Percentiles rank a stretch among this genome's conserved stretches.
Conservation (phyloP, 2,797 vertebrate genomes). For the Emys orbicularis region DNA sequence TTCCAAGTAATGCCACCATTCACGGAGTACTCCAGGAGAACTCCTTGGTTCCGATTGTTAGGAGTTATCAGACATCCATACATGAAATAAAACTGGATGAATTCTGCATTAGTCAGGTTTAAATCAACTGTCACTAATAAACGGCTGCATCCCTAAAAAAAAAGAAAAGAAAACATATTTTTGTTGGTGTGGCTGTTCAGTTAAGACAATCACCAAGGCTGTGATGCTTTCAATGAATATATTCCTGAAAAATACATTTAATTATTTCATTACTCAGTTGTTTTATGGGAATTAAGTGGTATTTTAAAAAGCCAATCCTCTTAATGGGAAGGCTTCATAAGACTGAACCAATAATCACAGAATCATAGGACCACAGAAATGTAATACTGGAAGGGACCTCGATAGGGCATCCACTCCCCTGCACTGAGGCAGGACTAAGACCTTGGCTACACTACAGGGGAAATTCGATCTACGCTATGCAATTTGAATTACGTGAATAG, state of each 20-base stretch:
- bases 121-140: conserved; percentile 95
- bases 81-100: conserved; percentile 99
- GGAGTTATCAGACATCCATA: conserved; percentile 97
- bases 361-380: not conserved
- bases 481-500: too few relatives aligned
- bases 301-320: not conserved
- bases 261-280: not conserved
- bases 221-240: not conserved
- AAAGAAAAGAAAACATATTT: conserved; percentile 21
- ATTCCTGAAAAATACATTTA: not conserved
- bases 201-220: accelerated
- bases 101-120: conserved; percentile 96
- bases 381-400: not conserved
- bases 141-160: conserved; percentile 92
- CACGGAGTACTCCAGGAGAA: conserved; percentile 95
- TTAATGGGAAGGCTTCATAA: not conserved
- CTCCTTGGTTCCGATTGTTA: conserved; percentile 95
- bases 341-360: not conserved
- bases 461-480: too few relatives aligned
- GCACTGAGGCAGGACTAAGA: not conserved
- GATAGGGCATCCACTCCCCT: not conserved
- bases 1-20: conserved; percentile 97
- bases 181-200: not conserved
- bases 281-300: not conserved
- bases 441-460: too few relatives aligned